A percentile compares a stretch with the other conserved stretches of the same genome.
phyloP scores from a whole-genome alignment of 2,888 invertebrate species.

The Ophioninae sp. region DNA sequence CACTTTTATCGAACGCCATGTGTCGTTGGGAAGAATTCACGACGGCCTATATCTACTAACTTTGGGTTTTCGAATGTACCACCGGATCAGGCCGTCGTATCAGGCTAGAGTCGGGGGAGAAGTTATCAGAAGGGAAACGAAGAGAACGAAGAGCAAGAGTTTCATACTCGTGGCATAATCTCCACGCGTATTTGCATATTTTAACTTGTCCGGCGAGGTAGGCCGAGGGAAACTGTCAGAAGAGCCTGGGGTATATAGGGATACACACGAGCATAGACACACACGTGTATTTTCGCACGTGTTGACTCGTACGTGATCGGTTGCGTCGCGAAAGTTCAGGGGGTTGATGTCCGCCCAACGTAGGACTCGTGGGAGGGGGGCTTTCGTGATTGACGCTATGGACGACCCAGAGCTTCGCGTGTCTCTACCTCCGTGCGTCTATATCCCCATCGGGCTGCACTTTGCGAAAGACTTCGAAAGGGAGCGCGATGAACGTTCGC shows the following conservation, averaged over 20 bases:
- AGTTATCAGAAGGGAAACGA: conserved; percentile 36
- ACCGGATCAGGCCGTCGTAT: too few species aligned
- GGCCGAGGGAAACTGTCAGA: conserved; percentile 22
- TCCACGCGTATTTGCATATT: conserved; percentile 65
- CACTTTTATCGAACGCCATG: too few species aligned
- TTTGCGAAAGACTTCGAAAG: conserved; percentile 5
- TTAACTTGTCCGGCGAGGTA: conserved; percentile 62
- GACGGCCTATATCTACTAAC: too few species aligned
- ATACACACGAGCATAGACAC: conserved; percentile 8
- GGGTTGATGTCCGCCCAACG: conserved; percentile 64
- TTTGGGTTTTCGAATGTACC: too few species aligned
- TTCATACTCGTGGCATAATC: conserved; percentile 62
- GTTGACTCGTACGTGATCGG: neutral
- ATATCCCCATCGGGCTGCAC: neutral
- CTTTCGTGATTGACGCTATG: conserved; percentile 19
- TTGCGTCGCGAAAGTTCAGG: conserved; percentile 54
- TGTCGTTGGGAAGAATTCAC: too few species aligned
- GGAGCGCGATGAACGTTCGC: neutral
- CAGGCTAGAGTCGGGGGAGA: conserved; percentile 3
- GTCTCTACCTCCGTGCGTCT: neutral
- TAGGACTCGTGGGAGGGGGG: conserved; percentile 38
- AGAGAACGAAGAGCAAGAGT: conserved; percentile 2
- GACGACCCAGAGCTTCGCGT: neutral
- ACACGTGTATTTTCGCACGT: conserved; percentile 12
- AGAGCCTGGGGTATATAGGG: conserved; percentile 4